phyloP scores from a whole-genome alignment of 2,888 invertebrate genomes.

The Thumatha senex region DNA sequence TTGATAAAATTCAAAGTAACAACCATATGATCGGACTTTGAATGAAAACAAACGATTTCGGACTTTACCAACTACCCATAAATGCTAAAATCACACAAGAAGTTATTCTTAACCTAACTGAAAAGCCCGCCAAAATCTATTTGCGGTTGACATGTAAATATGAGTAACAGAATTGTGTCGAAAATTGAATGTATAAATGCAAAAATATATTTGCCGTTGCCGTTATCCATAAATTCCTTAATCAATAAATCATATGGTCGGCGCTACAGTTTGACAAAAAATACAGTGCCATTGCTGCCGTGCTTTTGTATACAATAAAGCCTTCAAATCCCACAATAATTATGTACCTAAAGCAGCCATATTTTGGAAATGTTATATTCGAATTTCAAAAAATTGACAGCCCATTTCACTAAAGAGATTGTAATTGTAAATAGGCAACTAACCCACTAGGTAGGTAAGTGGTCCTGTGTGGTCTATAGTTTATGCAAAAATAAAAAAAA shows the following conservation, averaged over 20 bases:
- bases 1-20: conserved; percentile 56
- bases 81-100: conserved; percentile 19
- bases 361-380: background rate
- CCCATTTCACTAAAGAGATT: background rate
- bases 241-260: conserved; percentile 37
- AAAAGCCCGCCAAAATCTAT: conserved; percentile 29
- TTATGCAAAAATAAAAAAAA: background rate
- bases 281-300: background rate
- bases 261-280: conserved; percentile 14
- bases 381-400: background rate
- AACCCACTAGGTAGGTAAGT: no score
- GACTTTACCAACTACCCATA: fast-evolving
- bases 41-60: conserved; percentile 19
- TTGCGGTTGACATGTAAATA: conserved; percentile 21
- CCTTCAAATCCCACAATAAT: background rate
- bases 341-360: background rate
- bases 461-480: no score
- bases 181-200: conserved; percentile 7
- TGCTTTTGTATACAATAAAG: background rate
- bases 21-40: conserved; percentile 61
- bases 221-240: conserved; percentile 34
- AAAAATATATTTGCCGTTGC: conserved; percentile 20
- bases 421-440: no score
- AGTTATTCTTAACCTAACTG: conserved; percentile 14
- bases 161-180: conserved; percentile 13